These are phyloP conservation scores for Numida meleagris DNA, from an alignment of 2,113 vertebrate species.

Conservation along the genomic window DNA sequence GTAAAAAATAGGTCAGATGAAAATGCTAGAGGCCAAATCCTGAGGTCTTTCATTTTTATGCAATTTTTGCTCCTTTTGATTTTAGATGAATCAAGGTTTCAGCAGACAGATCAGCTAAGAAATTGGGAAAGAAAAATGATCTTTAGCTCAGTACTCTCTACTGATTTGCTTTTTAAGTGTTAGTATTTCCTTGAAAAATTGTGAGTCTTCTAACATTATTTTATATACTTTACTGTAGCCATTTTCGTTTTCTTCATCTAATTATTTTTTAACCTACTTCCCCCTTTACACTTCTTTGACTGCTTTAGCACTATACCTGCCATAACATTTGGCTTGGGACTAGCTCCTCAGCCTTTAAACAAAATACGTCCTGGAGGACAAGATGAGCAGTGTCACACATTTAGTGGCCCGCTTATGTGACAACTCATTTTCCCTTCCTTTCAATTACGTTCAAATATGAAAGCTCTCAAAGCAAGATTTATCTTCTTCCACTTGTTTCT, in stretches of 20 bases:
- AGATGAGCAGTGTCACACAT: background rate
- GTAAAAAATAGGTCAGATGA: background rate
- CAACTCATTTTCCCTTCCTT: background rate
- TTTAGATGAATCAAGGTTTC: background rate
- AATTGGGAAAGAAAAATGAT: background rate
- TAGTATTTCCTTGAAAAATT: background rate
- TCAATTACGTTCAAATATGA: background rate
- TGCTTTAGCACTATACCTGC: background rate
- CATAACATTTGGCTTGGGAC: background rate
- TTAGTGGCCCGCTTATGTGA: background rate
- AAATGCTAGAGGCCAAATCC: constrained; percentile 1
- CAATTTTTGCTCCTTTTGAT: background rate
- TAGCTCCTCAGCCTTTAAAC: background rate
- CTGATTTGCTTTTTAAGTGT: background rate
- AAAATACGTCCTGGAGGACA: background rate
- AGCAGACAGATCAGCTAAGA: background rate
- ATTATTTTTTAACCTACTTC: background rate
- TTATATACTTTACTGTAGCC: background rate
- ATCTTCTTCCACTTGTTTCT: background rate
- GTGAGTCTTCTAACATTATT: background rate
- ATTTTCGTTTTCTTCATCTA: background rate
- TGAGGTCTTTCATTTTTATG: background rate
- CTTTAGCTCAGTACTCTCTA: background rate
- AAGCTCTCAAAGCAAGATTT: background rate
- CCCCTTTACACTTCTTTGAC: background rate